A percentile compares a stretch with the other conserved stretches of the same genome.
Evolutionary conservation across 2,113 vertebrate genomes (phyloP).

Genomic region (Paradoxurus hermaphroditus): DNA sequence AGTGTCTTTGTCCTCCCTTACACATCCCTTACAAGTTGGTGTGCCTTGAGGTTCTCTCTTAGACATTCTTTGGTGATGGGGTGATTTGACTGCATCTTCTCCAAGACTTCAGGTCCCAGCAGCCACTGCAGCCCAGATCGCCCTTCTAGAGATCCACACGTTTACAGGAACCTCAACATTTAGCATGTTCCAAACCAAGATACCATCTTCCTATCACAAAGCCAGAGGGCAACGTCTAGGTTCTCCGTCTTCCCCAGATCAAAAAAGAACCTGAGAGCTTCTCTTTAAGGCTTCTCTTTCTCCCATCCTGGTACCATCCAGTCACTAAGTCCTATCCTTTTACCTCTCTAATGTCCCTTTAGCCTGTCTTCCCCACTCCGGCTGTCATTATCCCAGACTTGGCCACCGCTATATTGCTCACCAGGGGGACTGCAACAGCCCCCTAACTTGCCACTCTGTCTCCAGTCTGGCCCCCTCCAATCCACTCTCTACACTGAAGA

Average conservation of each 20-base stretch:
- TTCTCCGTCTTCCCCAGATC: neutral
- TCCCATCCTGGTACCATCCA: neutral
- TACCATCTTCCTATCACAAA: neutral
- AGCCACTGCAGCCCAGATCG: neutral
- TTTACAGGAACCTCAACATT: neutral
- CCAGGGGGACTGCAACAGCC: neutral
- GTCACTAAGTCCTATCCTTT: neutral
- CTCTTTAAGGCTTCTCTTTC: neutral
- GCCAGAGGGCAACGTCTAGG: neutral
- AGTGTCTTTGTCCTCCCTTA: neutral
- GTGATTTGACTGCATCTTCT: neutral
- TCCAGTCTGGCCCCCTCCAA: neutral
- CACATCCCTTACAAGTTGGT: neutral
- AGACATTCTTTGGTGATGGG: neutral
- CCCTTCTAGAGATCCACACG: neutral
- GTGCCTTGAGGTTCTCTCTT: neutral
- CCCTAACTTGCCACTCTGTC: neutral
- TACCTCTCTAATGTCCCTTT: neutral
- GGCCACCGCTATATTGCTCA: neutral
- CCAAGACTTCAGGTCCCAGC: neutral
- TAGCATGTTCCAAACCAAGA: neutral
- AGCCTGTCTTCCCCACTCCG: neutral
- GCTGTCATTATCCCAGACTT: neutral
- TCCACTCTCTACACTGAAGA: neutral
- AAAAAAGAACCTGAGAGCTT: neutral